Evolutionary conservation across 1,140 invertebrate genomes (phyloP).

Genomic region (Bombus picipes): DNA sequence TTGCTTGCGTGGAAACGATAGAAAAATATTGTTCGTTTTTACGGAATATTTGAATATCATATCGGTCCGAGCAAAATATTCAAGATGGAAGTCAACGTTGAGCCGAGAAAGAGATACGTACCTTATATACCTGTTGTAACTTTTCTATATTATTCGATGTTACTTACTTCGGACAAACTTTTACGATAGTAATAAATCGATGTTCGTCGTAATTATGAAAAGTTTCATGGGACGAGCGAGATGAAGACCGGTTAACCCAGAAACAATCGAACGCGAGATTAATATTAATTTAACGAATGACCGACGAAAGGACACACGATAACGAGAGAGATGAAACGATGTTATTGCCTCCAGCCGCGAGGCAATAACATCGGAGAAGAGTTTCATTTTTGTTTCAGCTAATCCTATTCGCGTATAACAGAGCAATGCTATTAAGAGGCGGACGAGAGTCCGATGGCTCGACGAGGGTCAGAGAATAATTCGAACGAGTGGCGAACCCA

Average conservation of each 20-base stretch:
- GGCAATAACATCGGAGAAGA: not conserved
- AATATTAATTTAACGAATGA: slow-evolving; percentile 28
- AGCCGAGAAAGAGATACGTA: too few relatives aligned
- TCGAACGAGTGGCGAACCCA: slow-evolving; percentile 65
- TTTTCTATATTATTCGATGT: too few relatives aligned
- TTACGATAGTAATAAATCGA: not conserved
- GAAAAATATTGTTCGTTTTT: not conserved
- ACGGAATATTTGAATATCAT: not conserved
- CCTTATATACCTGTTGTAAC: fast-evolving
- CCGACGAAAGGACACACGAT: not conserved
- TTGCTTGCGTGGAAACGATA: too few relatives aligned
- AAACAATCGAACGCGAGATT: not conserved
- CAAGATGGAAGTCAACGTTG: not conserved
- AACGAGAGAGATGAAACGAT: not conserved
- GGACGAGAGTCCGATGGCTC: slow-evolving; percentile 54
- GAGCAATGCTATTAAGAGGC: slow-evolving; percentile 78
- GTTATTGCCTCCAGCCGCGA: too few relatives aligned
- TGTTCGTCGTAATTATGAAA: not conserved
- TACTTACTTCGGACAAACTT: not conserved
- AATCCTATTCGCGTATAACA: slow-evolving; percentile 51
- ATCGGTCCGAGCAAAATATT: not conserved
- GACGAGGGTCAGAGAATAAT: slow-evolving; percentile 62
- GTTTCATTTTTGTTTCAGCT: slow-evolving; percentile 70
- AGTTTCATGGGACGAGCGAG: too few relatives aligned
- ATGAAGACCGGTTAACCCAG: not conserved